Evolutionary conservation across 2,888 invertebrate genomes (phyloP), one percentile per base, ranked within the genome.

Genomic region (Caenorhabditis sp.): DNA sequence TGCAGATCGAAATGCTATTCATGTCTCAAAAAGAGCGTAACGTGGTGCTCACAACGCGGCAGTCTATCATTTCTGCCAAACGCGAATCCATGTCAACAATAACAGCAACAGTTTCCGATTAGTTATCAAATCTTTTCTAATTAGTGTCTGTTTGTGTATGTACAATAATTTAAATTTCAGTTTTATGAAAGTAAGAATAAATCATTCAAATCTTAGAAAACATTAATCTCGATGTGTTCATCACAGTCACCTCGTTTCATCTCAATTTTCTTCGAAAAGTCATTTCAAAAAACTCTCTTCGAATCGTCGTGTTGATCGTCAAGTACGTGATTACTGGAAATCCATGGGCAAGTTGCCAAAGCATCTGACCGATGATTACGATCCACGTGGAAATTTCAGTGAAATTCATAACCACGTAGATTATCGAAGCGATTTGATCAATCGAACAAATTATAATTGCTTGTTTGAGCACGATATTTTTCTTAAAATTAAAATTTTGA

Each of bases 1-100:
- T 66, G 17, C 62, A 72, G 72, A 64, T 72, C 10, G 73, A 73
- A 62, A 69, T 73, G 68, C 58, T 73, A 5, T 73, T 73, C 58
- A 73, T 73, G 73, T 68, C 58, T 58, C 65, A 69, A 43, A 49
- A 57, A 4, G 62, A 73, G 60, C 65, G 73, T 43, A 68, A 72
- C 57, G 58, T 67, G 0, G 72, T 64, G 12, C 65, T 71, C 57
- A 55, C 66, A 55, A 55, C 62, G 12, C 37, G 67, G 21, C 61
- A 67, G 58, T 63, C 67, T 14, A 31, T 43, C 5, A 17, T 17
- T 3, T 17, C 43, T 14, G 14, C 17, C 43, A 43, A 43, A 43
- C 12, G 17, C 3, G 43, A 43, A 17, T 43, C 43, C 12, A 43
- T 17, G 43, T 43, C 43, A 17, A 43, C 43, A 43, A 17, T 43